Conservation (phyloP, 2,888 invertebrate genomes). For the Sepiola atlantica region DNA sequence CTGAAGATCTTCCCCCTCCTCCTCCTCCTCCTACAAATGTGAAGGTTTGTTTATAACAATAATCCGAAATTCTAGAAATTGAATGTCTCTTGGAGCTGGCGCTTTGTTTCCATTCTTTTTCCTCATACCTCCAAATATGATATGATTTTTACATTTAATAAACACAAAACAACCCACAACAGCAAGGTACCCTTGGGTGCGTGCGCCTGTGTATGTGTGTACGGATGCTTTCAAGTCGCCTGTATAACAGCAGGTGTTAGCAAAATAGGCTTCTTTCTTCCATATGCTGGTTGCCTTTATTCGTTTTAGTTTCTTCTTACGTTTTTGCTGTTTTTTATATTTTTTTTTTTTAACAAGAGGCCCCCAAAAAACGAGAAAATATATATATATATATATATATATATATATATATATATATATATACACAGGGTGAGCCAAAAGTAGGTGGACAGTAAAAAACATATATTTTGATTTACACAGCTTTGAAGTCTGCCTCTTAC, state of each 20-base stretch:
- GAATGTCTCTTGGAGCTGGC: background rate
- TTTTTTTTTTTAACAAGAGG: background rate
- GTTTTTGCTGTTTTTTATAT: background rate
- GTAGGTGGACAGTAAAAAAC: too few species aligned
- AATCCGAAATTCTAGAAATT: background rate
- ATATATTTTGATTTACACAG: too few species aligned
- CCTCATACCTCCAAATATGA: conserved; percentile 35
- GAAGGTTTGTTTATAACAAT: conserved; percentile 7
- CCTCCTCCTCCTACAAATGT: background rate
- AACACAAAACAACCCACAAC: conserved; percentile 45
- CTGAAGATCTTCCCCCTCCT: background rate
- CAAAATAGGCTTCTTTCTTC: conserved; percentile 40
- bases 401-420: background rate
- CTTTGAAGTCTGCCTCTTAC: too few species aligned
- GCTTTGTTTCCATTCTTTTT: background rate
- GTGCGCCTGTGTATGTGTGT: too few species aligned
- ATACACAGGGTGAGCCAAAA: too few species aligned
- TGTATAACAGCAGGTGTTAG: conserved; percentile 42
- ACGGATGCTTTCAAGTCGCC: conserved; percentile 32
- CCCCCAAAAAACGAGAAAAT: conserved; percentile 38
- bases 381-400: conserved; percentile 13
- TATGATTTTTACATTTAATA: conserved; percentile 42
- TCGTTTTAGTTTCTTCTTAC: background rate
- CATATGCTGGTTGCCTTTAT: background rate
- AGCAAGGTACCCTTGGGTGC: conserved; percentile 24